Base-by-base conservation (phyloP, 2,888 invertebrate species). In the Nephrotoma flavescens region DNA sequence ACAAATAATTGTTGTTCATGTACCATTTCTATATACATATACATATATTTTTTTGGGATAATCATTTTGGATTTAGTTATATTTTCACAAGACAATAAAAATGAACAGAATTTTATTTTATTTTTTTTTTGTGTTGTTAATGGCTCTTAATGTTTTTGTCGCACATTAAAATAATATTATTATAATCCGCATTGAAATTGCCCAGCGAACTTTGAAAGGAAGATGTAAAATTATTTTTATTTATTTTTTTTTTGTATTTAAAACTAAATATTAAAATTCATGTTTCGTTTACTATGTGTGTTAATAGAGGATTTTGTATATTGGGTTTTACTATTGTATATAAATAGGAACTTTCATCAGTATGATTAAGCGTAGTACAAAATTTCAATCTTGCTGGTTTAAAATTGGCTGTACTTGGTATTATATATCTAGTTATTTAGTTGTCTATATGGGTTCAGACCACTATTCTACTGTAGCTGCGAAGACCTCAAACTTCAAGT, bases 141-240 rank as follows among this genome's bases (percentile, higher is more conserved):
- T 84, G 84, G 84, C 42, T 42, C 42, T 84, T 84, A 84, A 84
- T 84, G 84, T 84, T 84, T 84, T 84, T 84, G 41, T 84, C 84
- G 84, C 42, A 84, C 84, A 84, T 84, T 84, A 84, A 84, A 84
- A 84, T 42, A 84, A 84, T 84, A 84, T 84, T 42, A 84, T 84
- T 71, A 71, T 71, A 71, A 71, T 71, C 71, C 71, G 71, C 71
- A 71, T 71, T 71, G 71, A 71, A 71, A 71, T 71, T 71, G 71
- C 71, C 71, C 71, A 71, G 71, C 71, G 71, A 71, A 71, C 71
- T 71, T 71, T 71, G 71, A 71, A 71, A 71, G n/a, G 71, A 71
- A 71, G 31, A 71, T 71, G 71, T 31, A 71, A 71, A 71, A 57
- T 57, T 71, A 71, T 71, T 71, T 9, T 71, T 31, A 31, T 31